Percentiles rank a stretch among this genome's conserved stretches.
Evolutionary conservation across 2,888 invertebrate species (phyloP).

Genomic region (Himalopsyche japonica): DNA sequence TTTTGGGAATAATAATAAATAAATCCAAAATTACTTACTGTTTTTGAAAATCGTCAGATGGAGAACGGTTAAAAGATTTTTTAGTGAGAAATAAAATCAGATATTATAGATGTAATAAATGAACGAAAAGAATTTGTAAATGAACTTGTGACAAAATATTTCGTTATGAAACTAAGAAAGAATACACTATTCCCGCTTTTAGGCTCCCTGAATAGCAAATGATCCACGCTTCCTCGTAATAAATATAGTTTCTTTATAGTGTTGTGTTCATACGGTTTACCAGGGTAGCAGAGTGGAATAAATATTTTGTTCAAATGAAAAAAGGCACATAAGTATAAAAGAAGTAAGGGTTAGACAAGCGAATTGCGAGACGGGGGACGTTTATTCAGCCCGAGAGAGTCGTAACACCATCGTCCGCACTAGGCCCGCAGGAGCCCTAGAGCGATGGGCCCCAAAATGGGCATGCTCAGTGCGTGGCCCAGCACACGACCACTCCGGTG

Average conservation of each 20-base stretch:
- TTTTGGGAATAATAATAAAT: too few species aligned
- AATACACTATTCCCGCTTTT: too few species aligned
- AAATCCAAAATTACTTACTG: too few species aligned
- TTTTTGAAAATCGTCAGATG: too few species aligned
- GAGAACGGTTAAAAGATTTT: too few species aligned
- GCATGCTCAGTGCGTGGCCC: slow-evolving; percentile 16
- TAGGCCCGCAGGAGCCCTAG: slow-evolving; percentile 35
- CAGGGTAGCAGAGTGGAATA: background rate
- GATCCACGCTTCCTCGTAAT: background rate
- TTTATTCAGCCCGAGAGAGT: slow-evolving; percentile 41
- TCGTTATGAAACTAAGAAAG: too few species aligned
- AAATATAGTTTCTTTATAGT: background rate
- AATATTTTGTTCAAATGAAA: background rate
- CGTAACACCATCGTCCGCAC: slow-evolving; percentile 40
- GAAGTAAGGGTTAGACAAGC: slow-evolving; percentile 37
- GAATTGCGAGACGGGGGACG: slow-evolving; percentile 39
- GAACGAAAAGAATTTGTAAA: too few species aligned
- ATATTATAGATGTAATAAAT: too few species aligned
- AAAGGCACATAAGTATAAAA: slow-evolving; percentile 22
- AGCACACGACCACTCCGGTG: slow-evolving; percentile 11
- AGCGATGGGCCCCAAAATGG: slow-evolving; percentile 21
- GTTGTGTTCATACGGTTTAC: background rate
- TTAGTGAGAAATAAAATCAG: too few species aligned
- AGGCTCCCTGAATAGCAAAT: background rate
- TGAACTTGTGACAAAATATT: too few species aligned